Evolutionary conservation across 2,888 invertebrate species (phyloP), one percentile per base, ranked within the genome.

Genomic region (Nephrocerus scutellatus): DNA sequence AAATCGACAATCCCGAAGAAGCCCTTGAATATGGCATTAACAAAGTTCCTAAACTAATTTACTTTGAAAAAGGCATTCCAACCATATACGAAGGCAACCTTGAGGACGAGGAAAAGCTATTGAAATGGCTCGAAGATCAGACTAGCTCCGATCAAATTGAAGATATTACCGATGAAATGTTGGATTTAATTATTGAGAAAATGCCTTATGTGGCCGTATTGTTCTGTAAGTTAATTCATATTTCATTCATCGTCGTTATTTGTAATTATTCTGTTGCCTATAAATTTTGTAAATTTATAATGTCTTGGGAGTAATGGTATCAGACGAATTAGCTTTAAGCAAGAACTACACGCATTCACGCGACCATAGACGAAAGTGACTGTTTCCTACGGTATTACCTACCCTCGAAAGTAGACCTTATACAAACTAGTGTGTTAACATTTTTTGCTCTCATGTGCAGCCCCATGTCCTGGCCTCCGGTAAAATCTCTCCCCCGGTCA

Each of bases 141-240:
- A 76, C 80, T 28, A 86, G 84, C 54, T 82, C 78, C 53, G 91
- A 92, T 65, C 88, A 91, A 72, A 92, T 92, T 53, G 91, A 92
- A 71, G 91, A 92, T 59, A 83, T 92, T 39, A 92, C 90, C 13
- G 89, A 91, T 65, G 90, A 92, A 74, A 90, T 92, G 89, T 73
- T 92, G 48, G 90, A 90, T 62, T 75, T 88, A 60, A 81, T 92
- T 51, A 83, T 92, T 53, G 82, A 82, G 44, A 87, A 86, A 72
- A 85, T 87, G 80, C 82, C 81, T 6, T 82, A 85, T 63, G 87
- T 92, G 50, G 91, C 90, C 32, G 91, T 89, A 36, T 72, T 92
- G 54, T 92, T 91, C 73, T 91, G 91, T 90, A 76, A 83, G 84
- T 63, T 39, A 25, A n/a, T n/a, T n/a, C n/a, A n/a, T n/a, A n/a